Conservation (phyloP, 1,140 invertebrate genomes). For the Saccostrea echinata region DNA sequence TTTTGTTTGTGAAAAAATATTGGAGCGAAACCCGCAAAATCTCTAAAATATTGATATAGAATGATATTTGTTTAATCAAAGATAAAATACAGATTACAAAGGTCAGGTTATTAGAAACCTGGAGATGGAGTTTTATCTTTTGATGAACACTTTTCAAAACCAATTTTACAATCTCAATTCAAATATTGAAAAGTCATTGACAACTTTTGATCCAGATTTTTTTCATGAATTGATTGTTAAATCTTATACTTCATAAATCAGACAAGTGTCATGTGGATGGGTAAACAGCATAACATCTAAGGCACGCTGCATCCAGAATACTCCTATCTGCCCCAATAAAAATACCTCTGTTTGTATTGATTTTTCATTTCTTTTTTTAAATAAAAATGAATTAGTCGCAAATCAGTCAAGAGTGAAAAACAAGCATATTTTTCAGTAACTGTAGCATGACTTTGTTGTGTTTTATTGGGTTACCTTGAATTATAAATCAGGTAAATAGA, state of each 20-base stretch:
- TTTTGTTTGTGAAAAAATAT: neutral
- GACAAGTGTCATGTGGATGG: neutral
- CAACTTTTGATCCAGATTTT: neutral
- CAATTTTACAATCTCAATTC: slow-evolving; percentile 10
- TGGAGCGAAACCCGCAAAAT: neutral
- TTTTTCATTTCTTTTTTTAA: neutral
- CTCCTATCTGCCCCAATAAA: neutral
- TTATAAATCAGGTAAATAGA: slow-evolving; percentile 11
- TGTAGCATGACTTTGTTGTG: neutral
- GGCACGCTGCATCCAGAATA: neutral
- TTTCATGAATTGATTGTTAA: neutral
- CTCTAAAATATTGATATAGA: slow-evolving; percentile 18
- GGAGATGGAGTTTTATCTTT: slow-evolving; percentile 3
- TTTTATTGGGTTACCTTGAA: slow-evolving; percentile 9
- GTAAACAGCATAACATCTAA: neutral
- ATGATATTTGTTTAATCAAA: slow-evolving; percentile 29
- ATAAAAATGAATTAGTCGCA: neutral
- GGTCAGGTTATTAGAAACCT: slow-evolving; percentile 24
- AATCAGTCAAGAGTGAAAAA: neutral
- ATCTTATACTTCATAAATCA: slow-evolving; percentile 14
- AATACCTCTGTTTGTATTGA: neutral
- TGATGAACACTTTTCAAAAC: slow-evolving; percentile 24
- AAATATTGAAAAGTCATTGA: slow-evolving; percentile 15
- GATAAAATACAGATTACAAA: slow-evolving; percentile 9
- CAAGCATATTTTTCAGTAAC: neutral